Conservation (phyloP, 2,888 invertebrate genomes). For the Brachyopa scutellaris region DNA sequence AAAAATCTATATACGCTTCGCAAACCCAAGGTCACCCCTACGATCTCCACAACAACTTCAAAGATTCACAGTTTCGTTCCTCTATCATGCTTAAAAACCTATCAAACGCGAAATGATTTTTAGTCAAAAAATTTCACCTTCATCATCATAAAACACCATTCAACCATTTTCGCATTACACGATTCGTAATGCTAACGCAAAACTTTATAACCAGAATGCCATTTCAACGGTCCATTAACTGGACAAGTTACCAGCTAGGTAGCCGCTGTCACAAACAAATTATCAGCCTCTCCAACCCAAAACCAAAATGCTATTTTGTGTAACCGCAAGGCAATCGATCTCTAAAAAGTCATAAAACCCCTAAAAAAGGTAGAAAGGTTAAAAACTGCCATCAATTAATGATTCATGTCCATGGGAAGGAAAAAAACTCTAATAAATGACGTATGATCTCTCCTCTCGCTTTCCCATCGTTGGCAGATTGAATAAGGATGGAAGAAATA, state of each 20-base stretch:
- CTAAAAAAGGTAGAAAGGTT: slow-evolving; percentile 44
- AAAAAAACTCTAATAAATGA: slow-evolving; percentile 31
- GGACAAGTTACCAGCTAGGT: slow-evolving; percentile 26
- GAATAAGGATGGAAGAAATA: slow-evolving; percentile 53
- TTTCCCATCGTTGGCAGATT: slow-evolving; percentile 26
- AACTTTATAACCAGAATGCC: too few species aligned
- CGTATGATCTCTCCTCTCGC: slow-evolving; percentile 37
- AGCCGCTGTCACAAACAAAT: slow-evolving; percentile 52
- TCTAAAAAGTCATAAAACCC: slow-evolving; percentile 54
- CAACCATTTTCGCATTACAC: background rate
- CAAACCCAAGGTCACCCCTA: too few species aligned
- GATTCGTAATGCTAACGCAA: too few species aligned
- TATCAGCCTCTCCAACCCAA: slow-evolving; percentile 21
- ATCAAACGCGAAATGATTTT: too few species aligned
- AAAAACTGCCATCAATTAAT: slow-evolving; percentile 68
- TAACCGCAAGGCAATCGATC: slow-evolving; percentile 67
- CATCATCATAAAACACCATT: background rate
- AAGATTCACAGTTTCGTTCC: too few species aligned
- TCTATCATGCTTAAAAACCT: too few species aligned
- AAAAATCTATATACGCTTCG: too few species aligned
- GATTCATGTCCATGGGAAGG: slow-evolving; percentile 65
- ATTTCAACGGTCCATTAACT: slow-evolving; percentile 46
- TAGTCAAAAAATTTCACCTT: too few species aligned
- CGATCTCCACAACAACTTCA: too few species aligned
- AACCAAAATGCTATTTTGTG: slow-evolving; percentile 39